Evolutionary conservation across 2,113 vertebrate species (phyloP), one percentile per base, ranked within the genome.

Genomic region (Caretta caretta): DNA sequence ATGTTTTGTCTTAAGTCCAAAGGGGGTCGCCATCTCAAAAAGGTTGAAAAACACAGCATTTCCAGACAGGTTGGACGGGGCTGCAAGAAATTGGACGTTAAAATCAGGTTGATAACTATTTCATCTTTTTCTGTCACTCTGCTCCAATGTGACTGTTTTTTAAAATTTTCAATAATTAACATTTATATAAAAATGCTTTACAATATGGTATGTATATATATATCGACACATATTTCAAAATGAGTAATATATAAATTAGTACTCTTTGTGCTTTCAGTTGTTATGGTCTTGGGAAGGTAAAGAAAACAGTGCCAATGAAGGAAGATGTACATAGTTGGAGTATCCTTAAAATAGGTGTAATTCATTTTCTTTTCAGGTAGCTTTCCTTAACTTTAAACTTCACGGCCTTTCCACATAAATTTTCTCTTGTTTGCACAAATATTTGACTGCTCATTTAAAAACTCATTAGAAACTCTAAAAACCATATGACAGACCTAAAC

Each of bases 371-470:
- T 14, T 91, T 78, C 78, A 35, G 29, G 78, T 72, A 78, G 81
- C 8, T 38, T 69, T 69, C 65, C 17, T 38, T 19, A 38, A n/a
- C 65, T 69, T n/a, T 94, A 78, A 0, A 86, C 48, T 35, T 29
- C n/a, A 2, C 46, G 88, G 8, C 31, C 92, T 96, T 90, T 54
- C 48, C 81, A 83, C 80, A 8, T 14, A 83, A 54, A 2, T 5
- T 14, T 92, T 83, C 56, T 96, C 35, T 90, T 92, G 50, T 93
- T 89, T 95, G 31, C 48, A 65, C 16, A 87, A 79, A 48, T 85
- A 69, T 91, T 93, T 59, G 59, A 20, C 10, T 75, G 57, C n/a
- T 87, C 4, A n/a, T 42, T 81, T 29, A 25, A 25, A 57, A 85
- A 16, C 48, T 81, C 11, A 46, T 51, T 50, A 20, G 38, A 5